These are phyloP conservation scores for sheep (Ovis aries) DNA, from an alignment of 2,113 vertebrate genomes.

Conservation along the genomic window DNA sequence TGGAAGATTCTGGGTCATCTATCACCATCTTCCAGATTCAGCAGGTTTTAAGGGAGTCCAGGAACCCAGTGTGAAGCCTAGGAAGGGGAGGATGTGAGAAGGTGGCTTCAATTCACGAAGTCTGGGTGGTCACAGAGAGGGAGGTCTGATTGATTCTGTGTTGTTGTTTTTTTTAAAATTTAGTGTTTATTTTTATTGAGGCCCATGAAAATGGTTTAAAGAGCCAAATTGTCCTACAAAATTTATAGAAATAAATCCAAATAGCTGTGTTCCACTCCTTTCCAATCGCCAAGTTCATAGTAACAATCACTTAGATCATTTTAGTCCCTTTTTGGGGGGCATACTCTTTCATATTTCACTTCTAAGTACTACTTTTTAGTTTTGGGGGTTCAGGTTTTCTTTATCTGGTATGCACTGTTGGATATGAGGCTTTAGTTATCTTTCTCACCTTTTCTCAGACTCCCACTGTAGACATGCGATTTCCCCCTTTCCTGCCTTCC, in stretches of 20 bases:
- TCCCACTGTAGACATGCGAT: background rate
- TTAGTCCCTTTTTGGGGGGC: background rate
- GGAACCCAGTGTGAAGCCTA: accelerated
- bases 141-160: background rate
- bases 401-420: background rate
- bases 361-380: background rate
- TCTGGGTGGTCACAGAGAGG: background rate
- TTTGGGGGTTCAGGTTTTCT: background rate
- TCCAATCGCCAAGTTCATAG: background rate
- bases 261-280: background rate
- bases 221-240: background rate
- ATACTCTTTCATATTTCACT: background rate
- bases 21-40: background rate
- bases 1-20: background rate
- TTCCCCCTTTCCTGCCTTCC: background rate
- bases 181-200: background rate
- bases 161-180: background rate
- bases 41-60: background rate
- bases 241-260: background rate
- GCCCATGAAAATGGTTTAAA: background rate
- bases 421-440: background rate
- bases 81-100: background rate
- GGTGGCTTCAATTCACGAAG: background rate
- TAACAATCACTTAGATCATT: background rate
- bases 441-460: background rate